Evolutionary conservation across 2,888 invertebrate genomes (phyloP), one percentile per base, ranked within the genome.

Genomic region (Himalopsyche kuldschensis): DNA sequence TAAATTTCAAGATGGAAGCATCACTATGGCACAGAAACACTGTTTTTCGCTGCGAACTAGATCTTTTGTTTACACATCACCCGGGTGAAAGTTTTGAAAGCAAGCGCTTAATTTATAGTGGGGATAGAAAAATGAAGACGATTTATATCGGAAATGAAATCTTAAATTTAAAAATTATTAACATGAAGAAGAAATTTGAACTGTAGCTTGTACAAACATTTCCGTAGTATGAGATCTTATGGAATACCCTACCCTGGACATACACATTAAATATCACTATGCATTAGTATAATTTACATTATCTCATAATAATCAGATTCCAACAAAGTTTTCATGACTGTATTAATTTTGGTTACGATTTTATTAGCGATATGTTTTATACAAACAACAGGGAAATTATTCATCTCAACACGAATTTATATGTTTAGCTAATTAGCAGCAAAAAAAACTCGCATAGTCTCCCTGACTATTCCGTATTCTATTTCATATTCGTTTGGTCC

Each of bases 141-240:
- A 8, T 55, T 55, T 15, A 20, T 20, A n/a, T 20, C 20, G 24
- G 55, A 55, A 55, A 20, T 55, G 20, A 55, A 55, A 55, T 5
- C 55, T 55, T 55, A 55, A 55, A 55, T 55, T 55, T 55, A 55
- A 55, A 4, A 55, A 55, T 41, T 10, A 55, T 20, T 20, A 55
- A 55, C 20, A 24, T 20, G 55, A 55, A 55, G 48, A 55, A 55
- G n/a, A n/a, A 55, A 55, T 55, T 55, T 55, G 55, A 55, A 55
- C 55, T 55, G 20, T 55, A 55, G 55, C 55, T 55, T 55, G 55
- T 55, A 55, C 55, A 55, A 55, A 55, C 55, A 55, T 55, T 55
- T 55, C 20, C 55, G 55, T 55, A 55, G 55, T 76, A 75, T 81
- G 80, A 81, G 80, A 81, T 81, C 80, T 75, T 81, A 81, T 47